phyloP scores from a whole-genome alignment of 2,888 invertebrate species.

The Ophioninae sp. region DNA sequence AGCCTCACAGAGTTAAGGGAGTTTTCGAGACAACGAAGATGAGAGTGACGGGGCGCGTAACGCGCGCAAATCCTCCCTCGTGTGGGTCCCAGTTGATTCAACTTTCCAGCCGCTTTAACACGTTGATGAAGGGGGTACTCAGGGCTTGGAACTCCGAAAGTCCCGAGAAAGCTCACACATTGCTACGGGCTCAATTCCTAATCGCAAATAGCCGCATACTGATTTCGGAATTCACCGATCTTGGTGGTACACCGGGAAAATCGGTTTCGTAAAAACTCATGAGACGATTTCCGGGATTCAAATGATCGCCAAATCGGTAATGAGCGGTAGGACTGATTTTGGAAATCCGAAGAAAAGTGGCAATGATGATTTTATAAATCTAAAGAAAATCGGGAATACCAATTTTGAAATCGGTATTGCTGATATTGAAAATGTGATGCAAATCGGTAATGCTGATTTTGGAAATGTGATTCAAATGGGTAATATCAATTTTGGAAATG shows the following conservation, averaged over 20 bases:
- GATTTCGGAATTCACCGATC: not conserved
- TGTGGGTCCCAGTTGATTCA: constrained; percentile 49
- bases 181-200: not conserved
- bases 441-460: not conserved
- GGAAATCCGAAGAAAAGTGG: not conserved
- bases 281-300: not conserved
- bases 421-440: not conserved
- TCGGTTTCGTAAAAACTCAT: not conserved
- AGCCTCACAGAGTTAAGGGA: constrained; percentile 3
- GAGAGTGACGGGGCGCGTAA: constrained; percentile 35
- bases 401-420: not conserved
- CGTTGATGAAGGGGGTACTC: constrained; percentile 12
- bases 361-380: not conserved
- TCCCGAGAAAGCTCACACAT: not conserved
- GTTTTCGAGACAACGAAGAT: constrained; percentile 23
- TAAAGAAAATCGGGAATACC: no score
- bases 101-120: constrained; percentile 36
- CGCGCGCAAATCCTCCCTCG: constrained; percentile 9
- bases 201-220: not conserved
- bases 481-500: no score
- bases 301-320: no score
- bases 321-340: no score
- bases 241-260: not conserved
- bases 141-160: not conserved
- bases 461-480: no score